Percentiles rank a stretch among this genome's conserved stretches.
Evolutionary conservation across 2,797 vertebrate genomes (phyloP).

Genomic region (Lithobates sylvaticus): DNA sequence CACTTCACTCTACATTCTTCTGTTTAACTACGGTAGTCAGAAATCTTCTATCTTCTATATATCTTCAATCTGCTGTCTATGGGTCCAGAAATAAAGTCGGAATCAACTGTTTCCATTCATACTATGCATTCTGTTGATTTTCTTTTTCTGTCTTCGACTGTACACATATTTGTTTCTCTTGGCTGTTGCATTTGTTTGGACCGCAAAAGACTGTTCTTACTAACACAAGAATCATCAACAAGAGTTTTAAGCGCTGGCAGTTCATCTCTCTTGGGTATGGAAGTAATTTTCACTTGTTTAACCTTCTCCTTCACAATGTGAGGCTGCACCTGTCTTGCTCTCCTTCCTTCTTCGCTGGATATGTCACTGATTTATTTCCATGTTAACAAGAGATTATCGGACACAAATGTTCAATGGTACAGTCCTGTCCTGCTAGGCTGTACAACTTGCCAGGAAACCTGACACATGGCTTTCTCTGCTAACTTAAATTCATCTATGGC

Average conservation of each 20-base stretch:
- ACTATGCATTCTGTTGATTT: neutral
- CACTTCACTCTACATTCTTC: no score
- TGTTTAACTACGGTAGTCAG: no score
- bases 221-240: slow-evolving; percentile 12
- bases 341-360: slow-evolving; percentile 24
- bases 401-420: slow-evolving; percentile 16
- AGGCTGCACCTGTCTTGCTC: neutral
- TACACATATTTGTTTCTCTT: neutral
- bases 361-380: slow-evolving; percentile 6
- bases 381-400: slow-evolving; percentile 22
- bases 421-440: slow-evolving; percentile 51
- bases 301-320: slow-evolving; percentile 1
- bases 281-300: slow-evolving; percentile 15
- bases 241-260: neutral
- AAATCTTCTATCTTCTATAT: no score
- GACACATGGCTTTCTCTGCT: neutral
- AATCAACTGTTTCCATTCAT: no score
- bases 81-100: no score
- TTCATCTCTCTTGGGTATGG: slow-evolving; percentile 6
- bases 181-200: neutral
- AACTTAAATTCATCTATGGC: neutral
- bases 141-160: neutral
- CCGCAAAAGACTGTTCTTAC: neutral
- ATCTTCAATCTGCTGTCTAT: no score
- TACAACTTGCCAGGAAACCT: neutral